These are phyloP conservation scores for Labia minor DNA, from an alignment of 2,888 invertebrate genomes.

Conservation along the genomic window DNA sequence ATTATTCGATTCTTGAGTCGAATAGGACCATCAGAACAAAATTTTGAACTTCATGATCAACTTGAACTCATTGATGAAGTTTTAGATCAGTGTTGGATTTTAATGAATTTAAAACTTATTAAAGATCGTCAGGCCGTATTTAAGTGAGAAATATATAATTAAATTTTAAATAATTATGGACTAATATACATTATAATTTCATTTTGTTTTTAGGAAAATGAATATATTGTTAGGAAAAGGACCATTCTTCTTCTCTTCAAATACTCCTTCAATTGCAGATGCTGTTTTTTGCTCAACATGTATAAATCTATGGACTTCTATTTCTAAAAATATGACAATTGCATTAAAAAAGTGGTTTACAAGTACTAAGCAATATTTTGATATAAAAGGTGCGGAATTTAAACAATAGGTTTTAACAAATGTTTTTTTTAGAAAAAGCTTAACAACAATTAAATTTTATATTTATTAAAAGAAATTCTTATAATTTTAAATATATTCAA, in stretches of 20 bases:
- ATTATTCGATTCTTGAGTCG: slow-evolving; percentile 57
- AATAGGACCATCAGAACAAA: slow-evolving; percentile 39
- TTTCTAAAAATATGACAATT: background rate
- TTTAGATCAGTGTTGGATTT: slow-evolving; percentile 50
- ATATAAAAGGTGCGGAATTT: background rate
- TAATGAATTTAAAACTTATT: background rate
- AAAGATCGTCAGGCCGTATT: background rate
- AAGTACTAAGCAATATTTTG: background rate
- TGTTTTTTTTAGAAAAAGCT: no score
- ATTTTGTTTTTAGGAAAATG: background rate
- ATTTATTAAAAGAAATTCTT: no score
- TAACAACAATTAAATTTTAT: no score
- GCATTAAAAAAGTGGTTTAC: background rate
- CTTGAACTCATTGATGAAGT: slow-evolving; percentile 46
- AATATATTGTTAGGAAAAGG: background rate
- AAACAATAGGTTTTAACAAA: no score
- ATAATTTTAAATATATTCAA: no score
- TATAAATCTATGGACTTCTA: background rate
- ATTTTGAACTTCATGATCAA: slow-evolving; percentile 43
- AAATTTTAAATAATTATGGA: no score
- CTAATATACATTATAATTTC: no score
- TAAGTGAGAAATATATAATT: background rate
- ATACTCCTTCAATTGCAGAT: background rate
- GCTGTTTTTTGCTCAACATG: background rate
- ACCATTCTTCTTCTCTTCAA: background rate